Conservation (phyloP, 2,113 vertebrate species). For the Alethe diademata region DNA sequence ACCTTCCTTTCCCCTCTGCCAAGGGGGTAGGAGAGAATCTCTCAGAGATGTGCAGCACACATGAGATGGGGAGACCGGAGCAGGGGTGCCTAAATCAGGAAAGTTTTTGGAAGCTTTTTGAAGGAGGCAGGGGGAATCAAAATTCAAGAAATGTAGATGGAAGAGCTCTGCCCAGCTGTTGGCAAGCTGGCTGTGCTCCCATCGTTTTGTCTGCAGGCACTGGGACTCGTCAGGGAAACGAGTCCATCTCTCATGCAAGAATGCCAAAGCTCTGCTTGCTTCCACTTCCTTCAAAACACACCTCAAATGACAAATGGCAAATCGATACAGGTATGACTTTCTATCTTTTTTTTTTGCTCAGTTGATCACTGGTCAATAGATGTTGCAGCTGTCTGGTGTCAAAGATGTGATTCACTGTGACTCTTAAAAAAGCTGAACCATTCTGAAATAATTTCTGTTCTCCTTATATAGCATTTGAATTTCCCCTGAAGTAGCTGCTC, state of each 20-base stretch:
- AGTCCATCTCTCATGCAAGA: background rate
- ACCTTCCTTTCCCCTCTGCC: background rate
- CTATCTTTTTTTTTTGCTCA: background rate
- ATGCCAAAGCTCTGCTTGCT: background rate
- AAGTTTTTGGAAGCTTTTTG: background rate
- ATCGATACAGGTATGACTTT: background rate
- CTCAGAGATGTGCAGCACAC: background rate
- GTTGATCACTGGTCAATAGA: background rate
- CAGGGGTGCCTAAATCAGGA: background rate
- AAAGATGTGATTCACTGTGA: background rate
- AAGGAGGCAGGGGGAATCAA: background rate
- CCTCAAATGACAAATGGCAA: background rate
- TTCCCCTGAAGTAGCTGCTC: background rate
- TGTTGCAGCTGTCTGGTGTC: background rate
- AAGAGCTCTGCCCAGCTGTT: background rate
- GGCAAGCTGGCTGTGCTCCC: background rate
- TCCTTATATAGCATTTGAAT: background rate
- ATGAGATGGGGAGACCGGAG: fast-evolving
- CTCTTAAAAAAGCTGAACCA: background rate
- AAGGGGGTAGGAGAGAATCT: background rate
- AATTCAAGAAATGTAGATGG: background rate
- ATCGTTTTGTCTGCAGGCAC: background rate
- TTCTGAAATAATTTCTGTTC: background rate
- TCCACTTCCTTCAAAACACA: background rate
- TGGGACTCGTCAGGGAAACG: background rate